Evolutionary conservation across 92 coral and sea anemone species (phyloP).

Genomic region (Nematostella vectensis): DNA sequence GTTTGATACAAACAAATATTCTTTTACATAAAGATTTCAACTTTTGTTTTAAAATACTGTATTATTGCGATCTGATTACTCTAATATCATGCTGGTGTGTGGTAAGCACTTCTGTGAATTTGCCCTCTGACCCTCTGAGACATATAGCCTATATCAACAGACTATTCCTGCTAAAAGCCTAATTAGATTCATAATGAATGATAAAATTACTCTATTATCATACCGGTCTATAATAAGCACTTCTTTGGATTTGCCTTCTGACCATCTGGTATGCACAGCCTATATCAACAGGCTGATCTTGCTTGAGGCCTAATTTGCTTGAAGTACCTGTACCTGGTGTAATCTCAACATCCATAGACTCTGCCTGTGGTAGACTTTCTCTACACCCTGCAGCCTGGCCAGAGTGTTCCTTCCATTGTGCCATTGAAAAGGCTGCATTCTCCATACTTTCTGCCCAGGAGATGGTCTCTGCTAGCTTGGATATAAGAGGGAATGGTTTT

Average conservation of each 20-base stretch:
- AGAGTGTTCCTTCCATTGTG: background rate
- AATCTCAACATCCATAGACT: background rate
- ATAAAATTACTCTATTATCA: too few species aligned
- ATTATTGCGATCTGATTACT: too few species aligned
- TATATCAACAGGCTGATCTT: slow-evolving; percentile 2
- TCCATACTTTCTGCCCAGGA: slow-evolving; percentile 22
- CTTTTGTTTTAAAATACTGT: too few species aligned
- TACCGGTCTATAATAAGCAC: slow-evolving; percentile 20
- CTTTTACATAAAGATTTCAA: too few species aligned
- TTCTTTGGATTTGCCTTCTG: slow-evolving; percentile 15
- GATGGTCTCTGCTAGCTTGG: slow-evolving; percentile 12
- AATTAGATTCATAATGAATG: too few species aligned
- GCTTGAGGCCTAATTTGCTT: background rate
- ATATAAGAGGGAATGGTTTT: background rate
- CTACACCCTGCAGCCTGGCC: background rate
- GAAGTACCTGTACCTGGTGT: background rate
- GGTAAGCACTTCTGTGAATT: too few species aligned
- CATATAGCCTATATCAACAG: too few species aligned
- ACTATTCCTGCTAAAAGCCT: too few species aligned
- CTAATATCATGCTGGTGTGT: too few species aligned
- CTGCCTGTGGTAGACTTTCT: background rate
- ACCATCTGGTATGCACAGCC: slow-evolving; percentile 17
- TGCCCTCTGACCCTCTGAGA: too few species aligned
- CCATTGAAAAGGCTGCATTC: slow-evolving; percentile 4
- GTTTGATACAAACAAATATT: too few species aligned